These are phyloP conservation scores for Eucidaris tribuloides DNA, from an alignment of 35 echinoderm and acorn worm species.

Conservation along the genomic window DNA sequence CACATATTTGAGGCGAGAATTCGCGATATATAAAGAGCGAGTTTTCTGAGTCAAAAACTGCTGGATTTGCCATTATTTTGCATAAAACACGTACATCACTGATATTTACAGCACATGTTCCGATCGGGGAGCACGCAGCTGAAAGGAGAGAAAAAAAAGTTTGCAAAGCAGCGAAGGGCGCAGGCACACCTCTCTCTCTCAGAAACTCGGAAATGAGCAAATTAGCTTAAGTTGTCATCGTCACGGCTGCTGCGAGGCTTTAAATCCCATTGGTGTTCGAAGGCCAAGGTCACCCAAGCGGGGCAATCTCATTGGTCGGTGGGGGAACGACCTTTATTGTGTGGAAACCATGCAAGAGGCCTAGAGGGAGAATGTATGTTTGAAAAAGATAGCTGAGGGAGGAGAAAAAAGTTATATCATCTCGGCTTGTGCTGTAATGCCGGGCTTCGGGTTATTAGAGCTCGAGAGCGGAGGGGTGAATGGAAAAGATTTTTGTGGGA, in stretches of 20 bases:
- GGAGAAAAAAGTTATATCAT: no score
- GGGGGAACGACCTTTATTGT: neutral
- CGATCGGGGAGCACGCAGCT: neutral
- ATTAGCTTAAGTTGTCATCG: constrained; percentile 3
- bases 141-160: neutral
- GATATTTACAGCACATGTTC: neutral
- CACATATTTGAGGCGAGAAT: no score
- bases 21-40: neutral
- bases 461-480: no score
- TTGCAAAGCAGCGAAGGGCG: neutral
- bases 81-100: neutral
- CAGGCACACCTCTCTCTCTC: neutral
- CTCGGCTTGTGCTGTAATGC: no score
- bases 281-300: neutral
- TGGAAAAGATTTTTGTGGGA: no score
- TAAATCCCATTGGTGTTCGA: neutral
- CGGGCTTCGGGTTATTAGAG: no score
- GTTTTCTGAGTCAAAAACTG: neutral
- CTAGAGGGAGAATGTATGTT: no score
- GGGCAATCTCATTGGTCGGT: neutral
- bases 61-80: neutral
- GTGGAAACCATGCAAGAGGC: neutral
- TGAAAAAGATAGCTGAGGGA: no score
- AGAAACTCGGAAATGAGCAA: constrained; percentile 23
- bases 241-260: neutral